Evolutionary conservation across 2,113 vertebrate species (phyloP), one percentile per base, ranked within the genome.

Genomic region (Heterocephalus glaber): DNA sequence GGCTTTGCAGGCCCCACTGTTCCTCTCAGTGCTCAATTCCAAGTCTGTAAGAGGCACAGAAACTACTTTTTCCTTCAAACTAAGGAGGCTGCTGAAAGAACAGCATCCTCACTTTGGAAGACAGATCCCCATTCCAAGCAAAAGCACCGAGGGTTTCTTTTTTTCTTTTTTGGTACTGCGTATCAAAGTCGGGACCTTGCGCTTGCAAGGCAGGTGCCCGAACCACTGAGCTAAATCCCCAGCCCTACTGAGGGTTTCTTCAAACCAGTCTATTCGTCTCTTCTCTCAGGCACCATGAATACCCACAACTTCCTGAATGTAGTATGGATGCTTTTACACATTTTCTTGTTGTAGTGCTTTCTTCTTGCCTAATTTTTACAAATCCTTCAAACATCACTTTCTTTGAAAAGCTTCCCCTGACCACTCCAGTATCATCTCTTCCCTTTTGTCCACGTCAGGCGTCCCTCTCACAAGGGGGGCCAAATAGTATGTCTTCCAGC

Each of bases 341-440:
- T 35, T 61, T 74, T 89, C 22, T 17, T 70, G n/a, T 54, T 77
- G 56, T 61, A 70, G 7, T 74, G 58, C 44, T 88, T 92, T 83
- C 35, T 72, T 82, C 35, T 76, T 92, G 68, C 35, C 56, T 56
- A 81, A 86, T 89, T 93, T 74, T 72, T 66, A 83, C 7, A 94
- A 79, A 86, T 86, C 35, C 79, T 94, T 95, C 85, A 60, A 63
- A 79, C 3, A 5, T 63, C 47, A 84, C 86, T 85, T 94, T 63
- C 52, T 83, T 49, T 81, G 63, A 61, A 26, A 85, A 65, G 81
- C 65, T 68, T 82, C 41, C 49, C 58, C 35, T 35, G 26, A 72
- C 60, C 20, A 87, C n/a, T 38, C 44, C 68, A 82, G 52, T 17
- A 41, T 35, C 17, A 12, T 38, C 47, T 65, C n/a, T 16, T 65